Evolutionary conservation across 2,797 vertebrate genomes (phyloP).

Genomic region (Amblyopsis hoosieri): DNA sequence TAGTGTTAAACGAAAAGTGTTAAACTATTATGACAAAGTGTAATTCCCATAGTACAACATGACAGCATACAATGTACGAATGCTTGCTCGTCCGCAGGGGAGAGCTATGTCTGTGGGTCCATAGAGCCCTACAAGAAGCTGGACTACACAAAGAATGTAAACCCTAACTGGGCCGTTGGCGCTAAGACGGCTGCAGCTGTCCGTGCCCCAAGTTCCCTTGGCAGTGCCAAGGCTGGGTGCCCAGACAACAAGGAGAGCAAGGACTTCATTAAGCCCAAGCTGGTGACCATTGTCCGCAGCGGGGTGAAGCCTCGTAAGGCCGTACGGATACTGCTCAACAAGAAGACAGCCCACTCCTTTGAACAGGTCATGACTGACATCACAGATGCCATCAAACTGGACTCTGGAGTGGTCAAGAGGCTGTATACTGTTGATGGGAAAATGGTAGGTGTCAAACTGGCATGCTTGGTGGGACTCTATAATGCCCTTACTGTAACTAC

Average conservation of each 20-base stretch:
- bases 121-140: constrained; percentile 94
- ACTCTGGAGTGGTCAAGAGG: constrained; percentile 92
- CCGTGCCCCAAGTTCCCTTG: constrained; percentile 84
- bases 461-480: no score
- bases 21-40: no score
- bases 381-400: constrained; percentile 95
- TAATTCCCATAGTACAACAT: no score
- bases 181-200: constrained; percentile 77
- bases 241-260: constrained; percentile 85
- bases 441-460: constrained; percentile 78
- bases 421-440: constrained; percentile 96
- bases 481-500: neutral
- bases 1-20: no score
- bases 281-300: constrained; percentile 96
- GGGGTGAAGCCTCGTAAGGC: constrained; percentile 97
- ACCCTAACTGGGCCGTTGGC: constrained; percentile 96
- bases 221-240: constrained; percentile 80
- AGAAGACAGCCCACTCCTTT: constrained; percentile 97
- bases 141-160: constrained; percentile 98
- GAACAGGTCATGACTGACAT: constrained; percentile 97
- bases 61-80: no score
- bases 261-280: constrained; percentile 95
- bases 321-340: constrained; percentile 93
- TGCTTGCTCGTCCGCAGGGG: constrained; percentile 73
- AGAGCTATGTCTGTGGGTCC: constrained; percentile 96